Evolutionary conservation across 2,113 vertebrate species (phyloP).

Genomic region (Fukomys damarensis): DNA sequence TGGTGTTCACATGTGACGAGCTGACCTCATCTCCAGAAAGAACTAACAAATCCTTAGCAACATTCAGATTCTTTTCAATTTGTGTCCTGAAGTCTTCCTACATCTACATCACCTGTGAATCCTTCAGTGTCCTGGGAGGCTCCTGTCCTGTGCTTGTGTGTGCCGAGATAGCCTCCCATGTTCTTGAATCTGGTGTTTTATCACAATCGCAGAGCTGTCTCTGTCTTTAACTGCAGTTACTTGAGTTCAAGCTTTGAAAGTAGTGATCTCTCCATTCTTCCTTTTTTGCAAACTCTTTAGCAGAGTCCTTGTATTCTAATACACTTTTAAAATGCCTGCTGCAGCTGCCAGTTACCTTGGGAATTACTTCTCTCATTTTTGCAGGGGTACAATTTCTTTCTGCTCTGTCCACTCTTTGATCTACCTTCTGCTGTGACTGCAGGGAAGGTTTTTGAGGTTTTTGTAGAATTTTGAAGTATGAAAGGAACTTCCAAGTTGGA

Average conservation of each 20-base stretch:
- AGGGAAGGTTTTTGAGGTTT: constrained; percentile 44
- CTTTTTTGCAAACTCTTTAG: constrained; percentile 22
- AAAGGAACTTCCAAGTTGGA: constrained; percentile 41
- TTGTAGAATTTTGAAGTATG: constrained; percentile 51
- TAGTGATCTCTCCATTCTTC: not conserved
- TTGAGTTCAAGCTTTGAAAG: not conserved
- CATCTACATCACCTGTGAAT: fast-evolving
- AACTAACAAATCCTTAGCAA: not conserved
- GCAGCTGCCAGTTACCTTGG: not conserved
- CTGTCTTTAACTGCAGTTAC: not conserved
- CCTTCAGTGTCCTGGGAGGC: not conserved
- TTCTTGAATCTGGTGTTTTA: not conserved
- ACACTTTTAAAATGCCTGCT: constrained; percentile 3
- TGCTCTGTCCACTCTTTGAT: constrained; percentile 54
- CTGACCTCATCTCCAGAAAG: not conserved
- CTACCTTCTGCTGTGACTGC: constrained; percentile 12
- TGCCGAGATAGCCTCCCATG: not conserved
- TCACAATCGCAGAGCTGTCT: not conserved
- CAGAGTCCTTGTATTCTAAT: constrained; percentile 32
- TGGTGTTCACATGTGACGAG: not conserved
- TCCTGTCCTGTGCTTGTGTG: not conserved
- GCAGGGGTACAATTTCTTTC: not conserved
- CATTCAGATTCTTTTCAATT: not conserved
- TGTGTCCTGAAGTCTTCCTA: not conserved
- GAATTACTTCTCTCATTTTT: constrained; percentile 54